A percentile compares a stretch with the other conserved stretches of the same genome.
Conservation (phyloP, 2,888 invertebrate species). For the Dioctria rufipes region DNA sequence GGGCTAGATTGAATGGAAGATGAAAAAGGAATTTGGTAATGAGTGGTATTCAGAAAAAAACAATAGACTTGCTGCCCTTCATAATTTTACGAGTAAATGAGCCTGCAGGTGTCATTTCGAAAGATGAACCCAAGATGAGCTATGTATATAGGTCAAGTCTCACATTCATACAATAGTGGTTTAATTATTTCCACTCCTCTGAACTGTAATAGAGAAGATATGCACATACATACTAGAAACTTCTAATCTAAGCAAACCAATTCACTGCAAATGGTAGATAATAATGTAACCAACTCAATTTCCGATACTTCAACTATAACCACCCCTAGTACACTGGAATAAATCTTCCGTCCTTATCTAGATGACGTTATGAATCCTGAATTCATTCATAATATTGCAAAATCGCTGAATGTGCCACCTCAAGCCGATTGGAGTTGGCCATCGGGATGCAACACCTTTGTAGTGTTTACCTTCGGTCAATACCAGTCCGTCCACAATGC, state of each 20-base stretch:
- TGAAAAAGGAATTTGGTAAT: constrained; percentile 46
- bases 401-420: constrained; percentile 48
- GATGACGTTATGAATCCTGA: constrained; percentile 39
- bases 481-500: background rate
- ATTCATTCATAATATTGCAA: constrained; percentile 45
- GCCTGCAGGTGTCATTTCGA: background rate
- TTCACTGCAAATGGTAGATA: constrained; percentile 20
- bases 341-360: constrained; percentile 24
- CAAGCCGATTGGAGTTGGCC: constrained; percentile 38
- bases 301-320: constrained; percentile 30
- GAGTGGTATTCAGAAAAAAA: constrained; percentile 42
- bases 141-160: background rate
- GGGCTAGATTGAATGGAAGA: constrained; percentile 28
- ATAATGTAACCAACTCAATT: constrained; percentile 44
- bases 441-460: constrained; percentile 51
- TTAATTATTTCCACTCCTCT: background rate
- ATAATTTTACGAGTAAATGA: background rate
- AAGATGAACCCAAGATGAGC: background rate
- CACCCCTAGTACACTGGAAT: background rate
- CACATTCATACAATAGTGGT: background rate
- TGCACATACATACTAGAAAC: background rate
- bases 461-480: constrained; percentile 45
- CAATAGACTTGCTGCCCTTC: constrained; percentile 1
- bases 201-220: background rate
- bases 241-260: constrained; percentile 29